Conservation (phyloP, 2,888 invertebrate genomes). For the Imbricaverruca yamaguchii region DNA sequence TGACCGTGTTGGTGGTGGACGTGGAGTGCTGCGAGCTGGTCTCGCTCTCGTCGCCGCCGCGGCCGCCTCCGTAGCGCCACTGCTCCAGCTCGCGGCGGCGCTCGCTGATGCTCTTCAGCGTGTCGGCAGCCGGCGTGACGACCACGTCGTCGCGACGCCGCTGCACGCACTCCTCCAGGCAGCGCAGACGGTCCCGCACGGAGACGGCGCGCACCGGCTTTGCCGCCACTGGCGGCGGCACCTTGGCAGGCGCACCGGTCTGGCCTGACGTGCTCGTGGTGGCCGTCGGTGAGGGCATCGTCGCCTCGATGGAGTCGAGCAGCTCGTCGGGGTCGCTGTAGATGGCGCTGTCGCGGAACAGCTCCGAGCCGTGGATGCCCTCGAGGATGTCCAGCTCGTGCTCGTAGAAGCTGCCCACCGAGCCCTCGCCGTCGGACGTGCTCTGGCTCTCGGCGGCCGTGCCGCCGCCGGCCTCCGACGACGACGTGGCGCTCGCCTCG, state of each 20-base stretch:
- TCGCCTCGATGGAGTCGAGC: conserved; percentile 27
- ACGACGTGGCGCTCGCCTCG: conserved; percentile 11
- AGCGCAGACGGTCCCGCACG: conserved; percentile 39
- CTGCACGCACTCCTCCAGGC: conserved; percentile 38
- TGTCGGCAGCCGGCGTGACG: conserved; percentile 35
- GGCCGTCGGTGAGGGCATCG: conserved; percentile 37
- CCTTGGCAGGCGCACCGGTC: conserved; percentile 37
- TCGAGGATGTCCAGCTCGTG: conserved; percentile 67
- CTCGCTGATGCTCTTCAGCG: conserved; percentile 40
- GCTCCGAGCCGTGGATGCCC: conserved; percentile 57
- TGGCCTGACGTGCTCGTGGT: conserved; percentile 24
- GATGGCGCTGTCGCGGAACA: conserved; percentile 72
- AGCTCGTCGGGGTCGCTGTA: conserved; percentile 65
- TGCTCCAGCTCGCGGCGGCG: conserved; percentile 40
- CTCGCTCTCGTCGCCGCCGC: conserved; percentile 39
- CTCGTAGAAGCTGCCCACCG: conserved; percentile 66
- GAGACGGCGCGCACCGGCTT: conserved; percentile 36
- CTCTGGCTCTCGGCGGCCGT: conserved; percentile 31
- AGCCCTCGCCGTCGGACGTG: conserved; percentile 41
- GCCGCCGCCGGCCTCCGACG: not conserved
- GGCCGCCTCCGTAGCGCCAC: conserved; percentile 33
- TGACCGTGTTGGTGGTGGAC: conserved; percentile 41
- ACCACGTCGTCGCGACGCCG: conserved; percentile 34
- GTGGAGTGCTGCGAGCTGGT: conserved; percentile 43
- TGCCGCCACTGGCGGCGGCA: conserved; percentile 57